Percentiles rank a stretch among this genome's conserved stretches.
Conservation (phyloP, 2,797 vertebrate species). For the Pseudopleuronectes americanus region DNA sequence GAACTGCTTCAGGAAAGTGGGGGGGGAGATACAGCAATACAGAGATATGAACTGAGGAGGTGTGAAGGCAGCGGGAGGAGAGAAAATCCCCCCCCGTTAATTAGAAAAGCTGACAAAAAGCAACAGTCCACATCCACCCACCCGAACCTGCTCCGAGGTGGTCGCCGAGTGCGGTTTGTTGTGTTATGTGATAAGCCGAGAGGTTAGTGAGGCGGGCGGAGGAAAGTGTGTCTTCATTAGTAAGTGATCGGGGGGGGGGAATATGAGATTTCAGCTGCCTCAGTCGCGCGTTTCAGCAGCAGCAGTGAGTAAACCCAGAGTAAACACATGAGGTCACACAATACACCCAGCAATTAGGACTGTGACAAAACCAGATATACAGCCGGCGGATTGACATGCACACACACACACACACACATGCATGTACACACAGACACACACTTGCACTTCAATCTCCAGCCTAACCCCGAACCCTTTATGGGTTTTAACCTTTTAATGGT, state of each 20-base stretch:
- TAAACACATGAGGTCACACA: constrained; percentile 83
- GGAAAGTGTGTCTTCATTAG: constrained; percentile 73
- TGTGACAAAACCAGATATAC: constrained; percentile 74
- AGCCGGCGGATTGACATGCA: constrained; percentile 43
- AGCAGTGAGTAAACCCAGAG: constrained; percentile 68
- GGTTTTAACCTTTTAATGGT: too few species aligned
- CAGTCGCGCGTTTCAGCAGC: constrained; percentile 64
- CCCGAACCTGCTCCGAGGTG: constrained; percentile 64
- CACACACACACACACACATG: constrained; percentile 19
- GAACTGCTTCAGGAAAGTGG: background rate
- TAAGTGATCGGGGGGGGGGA: constrained; percentile 58
- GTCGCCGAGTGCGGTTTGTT: constrained; percentile 67
- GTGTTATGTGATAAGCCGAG: constrained; percentile 74
- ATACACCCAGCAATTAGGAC: constrained; percentile 66
- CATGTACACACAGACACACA: background rate
- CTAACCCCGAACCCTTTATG: background rate
- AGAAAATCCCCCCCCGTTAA: constrained; percentile 3
- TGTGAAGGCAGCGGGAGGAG: constrained; percentile 10
- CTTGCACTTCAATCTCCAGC: background rate
- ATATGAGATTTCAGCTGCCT: constrained; percentile 72
- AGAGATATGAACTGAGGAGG: constrained; percentile 19
- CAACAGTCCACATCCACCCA: constrained; percentile 44
- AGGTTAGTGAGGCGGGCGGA: constrained; percentile 50
- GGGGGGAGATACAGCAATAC: constrained; percentile 5
- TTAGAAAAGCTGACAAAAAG: constrained; percentile 37